These are phyloP conservation scores for Chironex yamaguchii DNA, from an alignment of 30 jellyfish, hydroid and myxozoan genomes.

Conservation along the genomic window DNA sequence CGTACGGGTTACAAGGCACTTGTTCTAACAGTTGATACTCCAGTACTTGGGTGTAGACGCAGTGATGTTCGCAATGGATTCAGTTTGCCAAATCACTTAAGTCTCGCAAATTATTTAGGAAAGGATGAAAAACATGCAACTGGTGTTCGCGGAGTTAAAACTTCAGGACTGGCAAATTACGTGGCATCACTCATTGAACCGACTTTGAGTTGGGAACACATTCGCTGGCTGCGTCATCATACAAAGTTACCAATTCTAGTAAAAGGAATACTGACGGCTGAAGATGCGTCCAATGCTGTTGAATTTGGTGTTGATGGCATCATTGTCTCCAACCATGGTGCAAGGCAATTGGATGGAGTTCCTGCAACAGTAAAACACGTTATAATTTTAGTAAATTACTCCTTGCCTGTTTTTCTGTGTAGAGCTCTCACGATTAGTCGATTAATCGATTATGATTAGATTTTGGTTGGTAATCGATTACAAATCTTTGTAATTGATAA, in stretches of 20 bases:
- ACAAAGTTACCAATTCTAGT: slow-evolving; percentile 72
- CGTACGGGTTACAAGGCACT: slow-evolving; percentile 78
- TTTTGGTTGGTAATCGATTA: no score
- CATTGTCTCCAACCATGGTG: slow-evolving; percentile 95
- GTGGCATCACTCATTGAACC: slow-evolving; percentile 61
- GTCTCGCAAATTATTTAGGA: slow-evolving; percentile 41
- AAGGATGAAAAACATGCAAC: slow-evolving; percentile 46
- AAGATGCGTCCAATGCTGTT: slow-evolving; percentile 81
- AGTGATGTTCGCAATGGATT: slow-evolving; percentile 53
- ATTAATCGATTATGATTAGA: no score
- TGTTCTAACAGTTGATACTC: slow-evolving; percentile 80
- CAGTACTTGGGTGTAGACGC: slow-evolving; percentile 63
- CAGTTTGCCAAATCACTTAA: slow-evolving; percentile 53
- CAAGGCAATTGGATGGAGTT: slow-evolving; percentile 92
- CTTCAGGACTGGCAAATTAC: slow-evolving; percentile 78
- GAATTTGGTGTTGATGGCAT: slow-evolving; percentile 86
- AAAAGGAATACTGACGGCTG: slow-evolving; percentile 83
- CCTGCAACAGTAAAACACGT: slow-evolving; percentile 92
- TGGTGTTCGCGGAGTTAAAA: slow-evolving; percentile 63
- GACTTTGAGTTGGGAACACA: slow-evolving; percentile 80
- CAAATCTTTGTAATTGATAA: no score
- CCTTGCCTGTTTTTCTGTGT: no score
- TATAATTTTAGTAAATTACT: no score
- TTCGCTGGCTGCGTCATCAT: slow-evolving; percentile 68
- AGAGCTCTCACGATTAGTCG: no score